Conservation (phyloP, 2,888 invertebrate species). For the Erebia palarica region DNA sequence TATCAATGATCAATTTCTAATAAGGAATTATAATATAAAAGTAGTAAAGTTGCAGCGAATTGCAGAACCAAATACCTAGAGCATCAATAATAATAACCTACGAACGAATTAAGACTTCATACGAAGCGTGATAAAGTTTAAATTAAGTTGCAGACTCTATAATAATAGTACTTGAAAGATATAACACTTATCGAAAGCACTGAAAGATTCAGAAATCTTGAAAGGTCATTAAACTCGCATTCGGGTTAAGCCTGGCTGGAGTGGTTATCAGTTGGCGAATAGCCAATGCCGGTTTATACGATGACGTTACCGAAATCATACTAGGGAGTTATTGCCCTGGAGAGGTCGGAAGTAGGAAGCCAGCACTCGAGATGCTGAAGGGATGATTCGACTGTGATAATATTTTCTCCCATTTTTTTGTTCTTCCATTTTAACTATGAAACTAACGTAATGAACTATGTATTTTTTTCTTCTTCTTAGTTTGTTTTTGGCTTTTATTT, state of each 20-base stretch:
- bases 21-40: not conserved
- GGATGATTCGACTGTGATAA: slow-evolving; percentile 5
- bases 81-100: not conserved
- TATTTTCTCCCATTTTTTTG: not conserved
- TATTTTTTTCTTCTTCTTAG: too few relatives aligned
- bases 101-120: not conserved
- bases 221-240: slow-evolving; percentile 71
- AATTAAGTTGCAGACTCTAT: slow-evolving; percentile 21
- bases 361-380: slow-evolving; percentile 22
- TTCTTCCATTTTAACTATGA: too few relatives aligned
- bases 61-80: not conserved
- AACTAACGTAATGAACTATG: too few relatives aligned
- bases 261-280: slow-evolving; percentile 72
- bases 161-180: slow-evolving; percentile 39
- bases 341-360: slow-evolving; percentile 33
- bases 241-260: slow-evolving; percentile 66
- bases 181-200: slow-evolving; percentile 47
- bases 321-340: slow-evolving; percentile 35
- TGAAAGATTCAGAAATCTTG: slow-evolving; percentile 59
- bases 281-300: slow-evolving; percentile 68
- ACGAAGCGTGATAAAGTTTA: slow-evolving; percentile 8
- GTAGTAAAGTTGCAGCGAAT: not conserved
- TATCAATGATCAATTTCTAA: too few relatives aligned
- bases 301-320: slow-evolving; percentile 58
- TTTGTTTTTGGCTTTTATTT: too few relatives aligned